Evolutionary conservation across 2,797 vertebrate species (phyloP).

Genomic region (Antrozous pallidus): DNA sequence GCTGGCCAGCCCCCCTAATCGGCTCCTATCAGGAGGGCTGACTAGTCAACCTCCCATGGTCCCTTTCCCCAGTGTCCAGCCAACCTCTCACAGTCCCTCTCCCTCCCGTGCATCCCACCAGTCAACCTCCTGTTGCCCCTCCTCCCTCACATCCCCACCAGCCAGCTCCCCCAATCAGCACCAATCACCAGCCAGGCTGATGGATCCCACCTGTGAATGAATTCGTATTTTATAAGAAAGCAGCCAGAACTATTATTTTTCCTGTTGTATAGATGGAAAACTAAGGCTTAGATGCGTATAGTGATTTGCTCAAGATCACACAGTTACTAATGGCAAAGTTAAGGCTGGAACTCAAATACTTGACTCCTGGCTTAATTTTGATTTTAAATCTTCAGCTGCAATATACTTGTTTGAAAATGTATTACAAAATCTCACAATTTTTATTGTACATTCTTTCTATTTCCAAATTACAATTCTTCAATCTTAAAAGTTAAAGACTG

Average conservation of each 20-base stretch:
- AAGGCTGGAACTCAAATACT: neutral
- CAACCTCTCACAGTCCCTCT: no score
- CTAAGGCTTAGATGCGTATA: neutral
- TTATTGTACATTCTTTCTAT: neutral
- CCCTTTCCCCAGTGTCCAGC: no score
- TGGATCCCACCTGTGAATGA: no score
- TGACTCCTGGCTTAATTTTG: neutral
- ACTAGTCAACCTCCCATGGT: no score
- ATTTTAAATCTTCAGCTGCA: neutral
- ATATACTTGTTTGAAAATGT: neutral
- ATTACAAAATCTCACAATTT: neutral
- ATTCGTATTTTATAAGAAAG: neutral
- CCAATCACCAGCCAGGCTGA: no score
- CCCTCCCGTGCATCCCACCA: no score
- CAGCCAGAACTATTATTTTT: neutral
- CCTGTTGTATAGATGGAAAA: neutral
- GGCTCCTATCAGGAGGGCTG: fast-evolving
- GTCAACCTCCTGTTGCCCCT: no score
- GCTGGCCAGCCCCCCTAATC: no score
- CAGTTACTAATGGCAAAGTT: neutral
- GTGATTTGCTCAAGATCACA: neutral
- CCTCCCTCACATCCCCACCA: no score
- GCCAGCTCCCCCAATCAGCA: no score
- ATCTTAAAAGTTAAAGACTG: neutral
- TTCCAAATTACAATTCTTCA: neutral